A percentile compares a stretch with the other conserved stretches of the same genome.
Evolutionary conservation across 2,797 vertebrate genomes (phyloP).

Genomic region (Graptemys geographica): DNA sequence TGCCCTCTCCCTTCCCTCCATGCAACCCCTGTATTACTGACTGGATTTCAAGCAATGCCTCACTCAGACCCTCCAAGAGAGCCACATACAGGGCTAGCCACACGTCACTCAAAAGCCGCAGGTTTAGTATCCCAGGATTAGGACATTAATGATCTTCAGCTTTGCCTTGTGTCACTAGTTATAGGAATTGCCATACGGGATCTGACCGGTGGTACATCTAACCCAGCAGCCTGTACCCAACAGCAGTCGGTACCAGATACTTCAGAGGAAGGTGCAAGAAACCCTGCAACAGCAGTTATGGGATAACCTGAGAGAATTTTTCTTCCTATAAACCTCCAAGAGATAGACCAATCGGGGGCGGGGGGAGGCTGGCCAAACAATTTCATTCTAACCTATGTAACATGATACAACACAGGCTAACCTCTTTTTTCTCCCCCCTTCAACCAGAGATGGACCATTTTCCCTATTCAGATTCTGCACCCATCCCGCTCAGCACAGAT

Average conservation of each 20-base stretch:
- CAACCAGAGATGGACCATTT: not conserved
- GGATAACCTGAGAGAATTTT: not conserved
- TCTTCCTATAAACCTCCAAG: not conserved
- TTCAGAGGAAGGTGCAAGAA: not conserved
- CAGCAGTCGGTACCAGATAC: not conserved
- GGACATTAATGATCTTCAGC: not conserved
- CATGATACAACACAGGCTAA: not conserved
- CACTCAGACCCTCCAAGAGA: not conserved
- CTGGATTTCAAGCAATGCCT: not conserved
- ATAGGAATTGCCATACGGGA: not conserved
- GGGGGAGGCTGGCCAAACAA: not conserved
- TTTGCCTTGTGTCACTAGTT: not conserved
- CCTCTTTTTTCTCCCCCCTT: not conserved
- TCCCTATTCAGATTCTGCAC: not conserved
- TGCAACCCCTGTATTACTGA: not conserved
- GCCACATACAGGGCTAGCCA: not conserved
- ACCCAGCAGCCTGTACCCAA: not conserved
- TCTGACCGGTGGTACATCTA: not conserved
- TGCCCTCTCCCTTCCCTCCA: not conserved
- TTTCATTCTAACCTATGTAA: not conserved
- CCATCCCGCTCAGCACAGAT: not conserved
- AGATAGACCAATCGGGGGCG: accelerated
- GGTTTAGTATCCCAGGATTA: not conserved
- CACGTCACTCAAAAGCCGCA: not conserved
- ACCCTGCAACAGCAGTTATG: not conserved